Conservation (phyloP, 2,888 invertebrate genomes). For the Sphaeridia pumilis region DNA sequence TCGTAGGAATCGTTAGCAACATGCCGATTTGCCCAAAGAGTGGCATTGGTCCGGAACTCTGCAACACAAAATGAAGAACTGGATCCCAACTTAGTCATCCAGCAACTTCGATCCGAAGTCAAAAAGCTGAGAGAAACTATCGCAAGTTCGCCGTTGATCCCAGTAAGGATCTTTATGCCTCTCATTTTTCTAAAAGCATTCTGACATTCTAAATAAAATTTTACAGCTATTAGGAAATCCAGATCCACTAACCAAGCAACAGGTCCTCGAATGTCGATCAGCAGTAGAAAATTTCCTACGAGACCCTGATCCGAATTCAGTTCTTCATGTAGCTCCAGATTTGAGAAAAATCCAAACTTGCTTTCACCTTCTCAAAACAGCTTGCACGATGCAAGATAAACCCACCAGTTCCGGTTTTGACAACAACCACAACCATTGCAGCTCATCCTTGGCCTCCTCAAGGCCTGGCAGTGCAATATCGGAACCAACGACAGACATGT, state of each 20-base stretch:
- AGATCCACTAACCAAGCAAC: constrained; percentile 19
- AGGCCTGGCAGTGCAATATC: background rate
- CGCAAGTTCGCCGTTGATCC: constrained; percentile 31
- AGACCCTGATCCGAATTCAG: constrained; percentile 28
- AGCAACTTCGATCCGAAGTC: constrained; percentile 41
- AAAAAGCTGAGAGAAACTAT: constrained; percentile 40
- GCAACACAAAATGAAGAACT: constrained; percentile 41
- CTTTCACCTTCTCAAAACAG: constrained; percentile 38
- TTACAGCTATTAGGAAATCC: constrained; percentile 15
- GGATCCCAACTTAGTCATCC: constrained; percentile 42
- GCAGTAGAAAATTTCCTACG: constrained; percentile 23
- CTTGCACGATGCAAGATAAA: constrained; percentile 1
- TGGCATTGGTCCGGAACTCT: constrained; percentile 44
- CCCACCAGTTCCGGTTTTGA: background rate
- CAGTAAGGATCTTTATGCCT: background rate
- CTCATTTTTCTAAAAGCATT: background rate
- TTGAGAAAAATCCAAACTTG: constrained; percentile 39
- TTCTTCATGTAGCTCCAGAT: constrained; percentile 37
- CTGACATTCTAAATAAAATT: background rate
- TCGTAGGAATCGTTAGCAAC: constrained; percentile 47
- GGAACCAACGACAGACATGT: constrained; percentile 8
- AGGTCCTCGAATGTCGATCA: constrained; percentile 18
- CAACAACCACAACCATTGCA: background rate
- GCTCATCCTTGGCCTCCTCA: background rate
- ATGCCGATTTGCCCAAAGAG: constrained; percentile 47